Percentiles rank a stretch among this genome's conserved stretches.
These are phyloP conservation scores for Leptinotarsa undecemlineata DNA, from an alignment of 1,140 invertebrate species.

Conservation along the genomic window DNA sequence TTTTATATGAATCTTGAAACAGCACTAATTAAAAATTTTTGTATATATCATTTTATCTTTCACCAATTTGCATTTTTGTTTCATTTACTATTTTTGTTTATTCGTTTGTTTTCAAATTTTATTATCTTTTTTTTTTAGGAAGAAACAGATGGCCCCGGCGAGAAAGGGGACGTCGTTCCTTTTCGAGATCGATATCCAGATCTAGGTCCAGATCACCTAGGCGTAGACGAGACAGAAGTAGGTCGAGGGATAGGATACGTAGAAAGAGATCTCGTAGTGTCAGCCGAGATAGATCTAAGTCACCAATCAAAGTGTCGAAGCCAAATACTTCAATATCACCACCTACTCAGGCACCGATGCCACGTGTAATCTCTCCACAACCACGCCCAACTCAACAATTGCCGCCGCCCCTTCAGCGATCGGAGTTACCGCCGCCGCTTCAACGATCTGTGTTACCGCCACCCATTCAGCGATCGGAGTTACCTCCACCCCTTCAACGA, in stretches of 20 bases:
- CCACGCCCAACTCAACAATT: background rate
- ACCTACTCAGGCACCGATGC: background rate
- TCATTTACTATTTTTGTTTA: background rate
- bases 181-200: slow-evolving; percentile 43
- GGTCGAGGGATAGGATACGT: slow-evolving; percentile 40
- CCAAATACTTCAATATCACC: slow-evolving; percentile 14
- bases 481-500: slow-evolving; percentile 6
- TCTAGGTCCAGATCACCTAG: slow-evolving; percentile 41
- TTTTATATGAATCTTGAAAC: too few relatives aligned
- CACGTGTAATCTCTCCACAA: background rate
- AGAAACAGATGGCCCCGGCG: slow-evolving; percentile 48
- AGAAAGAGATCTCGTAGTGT: slow-evolving; percentile 28
- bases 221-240: slow-evolving; percentile 34
- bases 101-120: background rate
- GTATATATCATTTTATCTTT: background rate
- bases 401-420: slow-evolving; percentile 13
- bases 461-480: slow-evolving; percentile 5
- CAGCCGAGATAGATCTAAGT: slow-evolving; percentile 12
- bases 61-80: background rate
- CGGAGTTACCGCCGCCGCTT: slow-evolving; percentile 16
- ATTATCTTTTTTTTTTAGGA: slow-evolving; percentile 4
- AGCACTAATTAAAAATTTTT: background rate
- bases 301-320: slow-evolving; percentile 10
- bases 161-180: slow-evolving; percentile 39
- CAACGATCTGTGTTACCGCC: slow-evolving; percentile 9